Percentiles rank a stretch among this genome's conserved stretches.
Conservation (phyloP, 2,797 vertebrate species). For the Sphenodon punctatus region DNA sequence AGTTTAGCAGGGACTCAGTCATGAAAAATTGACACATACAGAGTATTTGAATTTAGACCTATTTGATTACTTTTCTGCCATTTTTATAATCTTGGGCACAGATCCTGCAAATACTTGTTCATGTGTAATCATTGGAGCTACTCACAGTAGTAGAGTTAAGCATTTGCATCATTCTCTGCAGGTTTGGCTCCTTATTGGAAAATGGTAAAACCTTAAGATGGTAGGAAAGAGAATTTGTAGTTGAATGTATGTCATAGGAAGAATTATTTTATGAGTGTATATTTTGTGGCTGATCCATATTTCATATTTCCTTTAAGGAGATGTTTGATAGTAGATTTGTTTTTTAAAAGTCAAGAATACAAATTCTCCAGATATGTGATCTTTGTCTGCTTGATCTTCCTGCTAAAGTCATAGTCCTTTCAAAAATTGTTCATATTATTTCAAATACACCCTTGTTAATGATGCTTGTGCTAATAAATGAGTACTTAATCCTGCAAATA, state of each 20-base stretch:
- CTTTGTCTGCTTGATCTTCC: neutral
- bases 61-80: neutral
- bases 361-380: neutral
- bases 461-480: neutral
- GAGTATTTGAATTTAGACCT: slow-evolving; percentile 12
- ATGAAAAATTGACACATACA: slow-evolving; percentile 64
- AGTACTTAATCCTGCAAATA: neutral
- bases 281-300: neutral
- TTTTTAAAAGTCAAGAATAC: neutral
- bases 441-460: neutral
- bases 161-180: neutral
- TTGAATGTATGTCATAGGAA: neutral
- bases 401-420: neutral
- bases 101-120: neutral
- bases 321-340: neutral
- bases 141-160: neutral
- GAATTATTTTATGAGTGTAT: neutral
- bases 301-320: neutral
- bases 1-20: slow-evolving; percentile 46
- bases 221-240: neutral
- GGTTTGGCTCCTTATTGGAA: neutral
- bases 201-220: fast-evolving
- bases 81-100: neutral
- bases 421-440: no score
- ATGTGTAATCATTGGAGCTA: neutral